phyloP scores from a whole-genome alignment of 1,140 invertebrate species.

The Drosophila nigromelanica region DNA sequence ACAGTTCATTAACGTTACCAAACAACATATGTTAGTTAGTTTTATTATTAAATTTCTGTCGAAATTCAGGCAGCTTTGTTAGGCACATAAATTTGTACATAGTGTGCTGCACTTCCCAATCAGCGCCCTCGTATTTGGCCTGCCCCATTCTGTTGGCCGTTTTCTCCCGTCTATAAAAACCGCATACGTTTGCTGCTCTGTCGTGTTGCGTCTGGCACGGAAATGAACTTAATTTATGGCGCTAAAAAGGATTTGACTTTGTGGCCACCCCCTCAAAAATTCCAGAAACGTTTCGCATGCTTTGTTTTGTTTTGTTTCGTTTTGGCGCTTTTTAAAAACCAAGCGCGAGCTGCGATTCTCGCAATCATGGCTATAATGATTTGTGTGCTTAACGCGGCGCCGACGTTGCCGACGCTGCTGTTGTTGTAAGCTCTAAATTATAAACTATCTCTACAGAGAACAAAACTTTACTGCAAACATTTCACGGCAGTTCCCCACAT shows the following conservation, averaged over 20 bases:
- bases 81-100: neutral
- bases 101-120: neutral
- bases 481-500: slow-evolving; percentile 15
- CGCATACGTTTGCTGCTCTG: slow-evolving; percentile 68
- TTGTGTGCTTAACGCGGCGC: slow-evolving; percentile 74
- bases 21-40: too few relatives aligned
- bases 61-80: neutral
- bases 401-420: slow-evolving; percentile 52
- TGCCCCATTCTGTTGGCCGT: slow-evolving; percentile 8
- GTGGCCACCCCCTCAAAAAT: slow-evolving; percentile 5
- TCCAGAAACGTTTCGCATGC: slow-evolving; percentile 23
- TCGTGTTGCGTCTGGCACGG: slow-evolving; percentile 76
- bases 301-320: slow-evolving; percentile 36
- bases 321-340: slow-evolving; percentile 30
- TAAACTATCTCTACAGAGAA: slow-evolving; percentile 72
- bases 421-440: slow-evolving; percentile 62
- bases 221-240: slow-evolving; percentile 82
- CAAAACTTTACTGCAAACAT: slow-evolving; percentile 63
- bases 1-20: too few relatives aligned
- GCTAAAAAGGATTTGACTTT: slow-evolving; percentile 78
- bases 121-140: neutral
- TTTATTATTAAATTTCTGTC: neutral
- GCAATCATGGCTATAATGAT: slow-evolving; percentile 73
- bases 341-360: slow-evolving; percentile 41
- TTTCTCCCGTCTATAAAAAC: slow-evolving; percentile 27